Evolutionary conservation across 2,113 vertebrate genomes (phyloP).

Genomic region (Scomber japonicus): DNA sequence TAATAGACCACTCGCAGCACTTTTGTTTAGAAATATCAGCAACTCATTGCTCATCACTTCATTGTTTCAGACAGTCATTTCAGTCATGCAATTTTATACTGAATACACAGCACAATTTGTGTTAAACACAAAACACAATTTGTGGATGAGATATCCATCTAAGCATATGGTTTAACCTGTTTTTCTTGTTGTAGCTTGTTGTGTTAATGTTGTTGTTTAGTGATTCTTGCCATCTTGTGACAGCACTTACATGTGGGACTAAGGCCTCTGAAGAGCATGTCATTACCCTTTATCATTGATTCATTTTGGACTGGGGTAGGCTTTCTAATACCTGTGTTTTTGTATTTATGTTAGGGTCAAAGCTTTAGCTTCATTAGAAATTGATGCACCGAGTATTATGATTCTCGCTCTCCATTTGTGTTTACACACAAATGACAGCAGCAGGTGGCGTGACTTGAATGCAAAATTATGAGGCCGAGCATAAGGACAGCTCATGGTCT

Average conservation of each 20-base stretch:
- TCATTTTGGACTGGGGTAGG: constrained; percentile 1
- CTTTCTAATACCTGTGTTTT: constrained; percentile 1
- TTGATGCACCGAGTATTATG: constrained; percentile 2
- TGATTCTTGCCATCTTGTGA: background rate
- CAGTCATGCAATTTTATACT: background rate
- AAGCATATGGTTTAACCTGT: background rate
- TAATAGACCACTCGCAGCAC: background rate
- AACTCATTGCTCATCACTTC: no score
- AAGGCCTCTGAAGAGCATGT: constrained; percentile 2
- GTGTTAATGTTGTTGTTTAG: background rate
- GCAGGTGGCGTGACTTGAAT: constrained; percentile 65
- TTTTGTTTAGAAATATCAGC: background rate
- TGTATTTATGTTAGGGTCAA: constrained; percentile 17
- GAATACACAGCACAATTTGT: background rate
- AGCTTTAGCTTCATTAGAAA: constrained; percentile 10
- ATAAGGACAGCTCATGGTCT: constrained; percentile 44
- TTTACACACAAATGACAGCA: constrained; percentile 61
- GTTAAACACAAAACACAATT: no score
- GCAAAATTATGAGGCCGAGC: constrained; percentile 56
- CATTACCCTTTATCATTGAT: constrained; percentile 17
- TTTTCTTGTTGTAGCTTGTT: background rate
- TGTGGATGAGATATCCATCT: background rate
- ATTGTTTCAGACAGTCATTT: background rate
- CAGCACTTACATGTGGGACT: background rate
- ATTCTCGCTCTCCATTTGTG: background rate